phyloP scores from a whole-genome alignment of 2,797 vertebrate species.

The Falco novaeseelandiae region DNA sequence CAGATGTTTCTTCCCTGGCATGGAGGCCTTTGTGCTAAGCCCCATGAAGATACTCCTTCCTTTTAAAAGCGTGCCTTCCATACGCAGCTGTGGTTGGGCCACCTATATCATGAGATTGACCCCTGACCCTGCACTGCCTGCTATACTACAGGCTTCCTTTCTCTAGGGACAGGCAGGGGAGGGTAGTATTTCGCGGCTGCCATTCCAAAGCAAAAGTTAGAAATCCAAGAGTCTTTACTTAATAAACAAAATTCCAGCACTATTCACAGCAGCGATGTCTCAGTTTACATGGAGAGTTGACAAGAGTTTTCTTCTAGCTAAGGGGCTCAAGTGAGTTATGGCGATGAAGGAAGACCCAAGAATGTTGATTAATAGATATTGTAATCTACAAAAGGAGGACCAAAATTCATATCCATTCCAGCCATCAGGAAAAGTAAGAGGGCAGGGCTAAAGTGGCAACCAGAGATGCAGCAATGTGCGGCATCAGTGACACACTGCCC shows the following conservation, averaged over 20 bases:
- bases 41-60: constrained; percentile 39
- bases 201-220: constrained; percentile 50
- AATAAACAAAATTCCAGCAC: constrained; percentile 58
- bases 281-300: constrained; percentile 61
- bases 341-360: constrained; percentile 50
- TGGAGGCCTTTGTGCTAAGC: constrained; percentile 70
- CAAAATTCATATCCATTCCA: not conserved
- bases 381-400: not conserved
- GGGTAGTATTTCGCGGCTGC: constrained; percentile 75
- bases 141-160: constrained; percentile 52
- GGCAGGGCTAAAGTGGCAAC: not conserved
- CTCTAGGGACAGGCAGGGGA: constrained; percentile 44
- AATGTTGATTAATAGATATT: constrained; percentile 46
- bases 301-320: constrained; percentile 48
- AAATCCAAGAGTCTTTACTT: constrained; percentile 65
- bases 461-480: accelerated
- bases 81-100: constrained; percentile 55
- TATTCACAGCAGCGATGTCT: constrained; percentile 3
- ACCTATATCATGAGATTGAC: constrained; percentile 69
- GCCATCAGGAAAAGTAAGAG: not conserved
- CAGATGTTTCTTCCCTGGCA: constrained; percentile 59
- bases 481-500: not conserved
- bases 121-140: constrained; percentile 74
- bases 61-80: not conserved
- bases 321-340: not conserved